Percentiles rank a stretch among this genome's conserved stretches.
These are phyloP conservation scores for Maccullochella peelii DNA, from an alignment of 2,113 vertebrate species.

Conservation along the genomic window DNA sequence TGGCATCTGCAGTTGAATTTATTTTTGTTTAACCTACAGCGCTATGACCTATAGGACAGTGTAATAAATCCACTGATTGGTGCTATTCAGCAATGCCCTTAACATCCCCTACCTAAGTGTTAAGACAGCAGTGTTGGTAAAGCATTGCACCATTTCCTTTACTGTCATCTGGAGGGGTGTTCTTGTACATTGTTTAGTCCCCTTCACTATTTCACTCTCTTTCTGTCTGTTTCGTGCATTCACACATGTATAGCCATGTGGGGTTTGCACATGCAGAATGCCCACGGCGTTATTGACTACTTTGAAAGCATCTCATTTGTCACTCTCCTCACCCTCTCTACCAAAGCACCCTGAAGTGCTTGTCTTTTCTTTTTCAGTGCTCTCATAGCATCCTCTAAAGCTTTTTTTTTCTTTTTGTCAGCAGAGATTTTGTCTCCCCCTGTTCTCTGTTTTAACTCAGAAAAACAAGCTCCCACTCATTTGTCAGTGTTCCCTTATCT, in stretches of 20 bases:
- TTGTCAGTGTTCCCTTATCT: constrained; percentile 80
- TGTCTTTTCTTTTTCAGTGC: background rate
- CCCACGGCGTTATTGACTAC: background rate
- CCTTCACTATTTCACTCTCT: background rate
- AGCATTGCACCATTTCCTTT: constrained; percentile 50
- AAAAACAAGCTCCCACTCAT: constrained; percentile 67
- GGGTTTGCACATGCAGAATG: background rate
- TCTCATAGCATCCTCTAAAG: constrained; percentile 27
- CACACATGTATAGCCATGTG: background rate
- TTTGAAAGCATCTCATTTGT: constrained; percentile 21
- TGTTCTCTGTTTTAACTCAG: constrained; percentile 57
- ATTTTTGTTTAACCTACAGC: background rate
- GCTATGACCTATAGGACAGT: background rate
- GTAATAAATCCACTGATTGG: constrained; percentile 12
- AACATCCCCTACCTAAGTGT: constrained; percentile 17
- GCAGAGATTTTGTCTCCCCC: constrained; percentile 58
- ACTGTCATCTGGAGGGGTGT: constrained; percentile 37
- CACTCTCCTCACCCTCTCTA: background rate
- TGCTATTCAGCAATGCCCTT: constrained; percentile 2
- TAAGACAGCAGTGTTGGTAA: constrained; percentile 44
- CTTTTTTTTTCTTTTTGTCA: constrained; percentile 37
- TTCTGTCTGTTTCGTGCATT: background rate
- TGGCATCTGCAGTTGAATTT: background rate
- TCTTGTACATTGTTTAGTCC: constrained; percentile 42
- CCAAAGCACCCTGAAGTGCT: background rate